Base-by-base conservation (phyloP, 2,113 vertebrate genomes). In the Paramisgurnus dabryanus region DNA sequence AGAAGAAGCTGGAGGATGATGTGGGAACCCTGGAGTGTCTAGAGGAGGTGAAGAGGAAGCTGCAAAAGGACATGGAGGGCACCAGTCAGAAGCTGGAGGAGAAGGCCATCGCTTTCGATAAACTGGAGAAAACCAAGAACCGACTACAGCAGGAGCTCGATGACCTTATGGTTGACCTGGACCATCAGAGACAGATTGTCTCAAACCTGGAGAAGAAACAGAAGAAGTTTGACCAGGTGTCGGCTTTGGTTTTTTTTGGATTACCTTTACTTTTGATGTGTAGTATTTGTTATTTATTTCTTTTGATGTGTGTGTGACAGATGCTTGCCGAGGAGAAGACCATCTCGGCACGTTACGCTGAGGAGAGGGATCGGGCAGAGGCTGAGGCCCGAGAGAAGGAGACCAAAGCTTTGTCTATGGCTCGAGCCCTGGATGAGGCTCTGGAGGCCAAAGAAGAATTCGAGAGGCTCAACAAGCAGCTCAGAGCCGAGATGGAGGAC, bases 181-280 rank as follows among this genome's bases (percentile, higher is more conserved):
- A 99, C 84, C 96, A 98, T 77, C 98, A 99, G 85, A 94, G 98
- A 69, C 97, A 99, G 89, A 96, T 96, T 0, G 96, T 98, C 64
- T 98, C 96, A 63, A 99, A 95, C 92, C 78, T 99, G 86, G 98
- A 99, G 89, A 99, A 99, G 85, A 99, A 99, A 84, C 98, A 99
- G 92, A 99, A 99, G 90, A 99, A 98, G 86, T 99, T 99, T 64
- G 98, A 99, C 83, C 98, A 99, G 95, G 97, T 98, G 18, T 47
- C 7, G 8, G 6, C 12, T 72, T 67, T 65, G 60, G 5, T 39
- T 69, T 47, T 47, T 6, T 8, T 47, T 47, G 45, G 10, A 10
- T 58, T 11, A 47, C 15, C 27, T 47, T 6, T 53, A 47, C 15
- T 34, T 17, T 57, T 12, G 3, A 10, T 49, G 22, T 76, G 58